These are phyloP conservation scores for Planiliza haematocheilus DNA, from an alignment of 2,113 vertebrate species.

Conservation along the genomic window DNA sequence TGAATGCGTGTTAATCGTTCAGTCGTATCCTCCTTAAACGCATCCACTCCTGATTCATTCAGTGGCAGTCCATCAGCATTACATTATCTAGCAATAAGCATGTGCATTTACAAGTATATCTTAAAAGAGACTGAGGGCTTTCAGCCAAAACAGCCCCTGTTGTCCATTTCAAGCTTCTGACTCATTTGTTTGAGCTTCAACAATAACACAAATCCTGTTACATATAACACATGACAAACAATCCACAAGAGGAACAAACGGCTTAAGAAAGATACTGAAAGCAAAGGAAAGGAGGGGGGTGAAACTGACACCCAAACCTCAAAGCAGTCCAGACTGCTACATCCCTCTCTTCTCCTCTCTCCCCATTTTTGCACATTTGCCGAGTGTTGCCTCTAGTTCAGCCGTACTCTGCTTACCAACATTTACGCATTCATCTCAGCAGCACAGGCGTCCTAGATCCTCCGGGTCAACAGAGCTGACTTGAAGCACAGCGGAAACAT, in stretches of 20 bases:
- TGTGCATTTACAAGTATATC: background rate
- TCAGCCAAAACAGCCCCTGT: background rate
- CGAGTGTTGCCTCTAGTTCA: background rate
- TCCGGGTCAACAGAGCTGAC: conserved; percentile 25
- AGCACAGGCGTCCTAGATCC: conserved; percentile 30
- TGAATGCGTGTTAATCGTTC: conserved; percentile 10
- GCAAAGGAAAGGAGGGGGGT: conserved; percentile 14
- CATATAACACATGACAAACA: background rate
- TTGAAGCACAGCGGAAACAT: conserved; percentile 49
- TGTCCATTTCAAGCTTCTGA: background rate
- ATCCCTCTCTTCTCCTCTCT: background rate
- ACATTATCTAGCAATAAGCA: background rate
- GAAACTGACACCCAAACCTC: background rate
- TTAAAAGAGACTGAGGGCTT: background rate
- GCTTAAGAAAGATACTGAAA: background rate
- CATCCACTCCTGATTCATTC: conserved; percentile 4
- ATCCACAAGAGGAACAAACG: background rate
- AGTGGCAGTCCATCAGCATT: conserved; percentile 1
- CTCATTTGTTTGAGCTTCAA: conserved; percentile 15
- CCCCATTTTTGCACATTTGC: background rate
- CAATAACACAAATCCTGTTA: background rate
- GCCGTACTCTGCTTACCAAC: conserved; percentile 35
- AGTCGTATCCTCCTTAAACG: conserved; percentile 30
- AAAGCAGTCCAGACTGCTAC: conserved; percentile 17
- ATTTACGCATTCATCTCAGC: conserved; percentile 15